Conservation (phyloP, 92 coral and sea anemone species). For the Epizoanthus rinbou region DNA sequence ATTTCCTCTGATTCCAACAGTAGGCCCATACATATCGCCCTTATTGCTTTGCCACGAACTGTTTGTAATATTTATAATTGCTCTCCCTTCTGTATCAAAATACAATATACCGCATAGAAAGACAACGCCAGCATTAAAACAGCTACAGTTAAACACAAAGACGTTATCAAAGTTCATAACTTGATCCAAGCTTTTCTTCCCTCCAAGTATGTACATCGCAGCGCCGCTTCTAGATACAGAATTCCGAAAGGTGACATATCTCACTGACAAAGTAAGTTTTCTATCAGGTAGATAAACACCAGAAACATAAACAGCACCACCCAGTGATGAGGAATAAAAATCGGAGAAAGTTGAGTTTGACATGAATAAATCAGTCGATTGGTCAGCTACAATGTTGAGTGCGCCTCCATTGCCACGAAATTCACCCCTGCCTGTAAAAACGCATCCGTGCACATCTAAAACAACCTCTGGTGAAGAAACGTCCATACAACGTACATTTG, state of each 20-base stretch:
- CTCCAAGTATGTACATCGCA: neutral
- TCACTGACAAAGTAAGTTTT: neutral
- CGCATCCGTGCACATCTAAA: neutral
- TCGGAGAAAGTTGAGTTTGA: neutral
- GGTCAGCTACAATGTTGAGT: neutral
- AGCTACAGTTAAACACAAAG: constrained; percentile 22
- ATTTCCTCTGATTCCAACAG: neutral
- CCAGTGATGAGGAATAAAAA: neutral
- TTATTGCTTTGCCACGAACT: neutral
- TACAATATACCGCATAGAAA: constrained; percentile 3
- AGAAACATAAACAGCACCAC: neutral
- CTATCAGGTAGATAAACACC: neutral
- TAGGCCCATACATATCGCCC: too few species aligned
- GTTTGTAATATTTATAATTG: neutral
- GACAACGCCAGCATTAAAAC: neutral
- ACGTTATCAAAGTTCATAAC: neutral
- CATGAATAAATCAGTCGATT: neutral
- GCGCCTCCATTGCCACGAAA: constrained; percentile 10
- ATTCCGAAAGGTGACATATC: neutral
- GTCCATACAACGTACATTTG: neutral
- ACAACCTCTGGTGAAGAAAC: constrained; percentile 7
- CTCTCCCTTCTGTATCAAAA: neutral
- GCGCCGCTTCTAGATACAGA: constrained; percentile 6
- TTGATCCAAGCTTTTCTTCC: neutral
- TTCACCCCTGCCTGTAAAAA: neutral